Evolutionary conservation across 1,140 invertebrate genomes (phyloP).

Genomic region (Ceratitis capitata): DNA sequence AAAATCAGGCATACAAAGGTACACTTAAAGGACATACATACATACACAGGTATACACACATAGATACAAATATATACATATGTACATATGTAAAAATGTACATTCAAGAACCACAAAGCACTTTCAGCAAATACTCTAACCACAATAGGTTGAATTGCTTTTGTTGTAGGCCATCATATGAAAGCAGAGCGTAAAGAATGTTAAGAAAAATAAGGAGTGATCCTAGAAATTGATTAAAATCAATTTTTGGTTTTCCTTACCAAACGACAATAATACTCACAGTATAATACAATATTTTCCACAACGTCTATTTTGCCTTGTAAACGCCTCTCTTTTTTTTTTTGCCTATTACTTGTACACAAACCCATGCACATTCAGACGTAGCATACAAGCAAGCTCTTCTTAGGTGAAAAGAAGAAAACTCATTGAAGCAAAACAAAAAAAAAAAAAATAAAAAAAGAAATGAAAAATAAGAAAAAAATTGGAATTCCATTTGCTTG

Average conservation of each 20-base stretch:
- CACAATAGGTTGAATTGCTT: not conserved
- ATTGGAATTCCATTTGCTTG: constrained; percentile 19
- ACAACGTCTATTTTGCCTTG: not conserved
- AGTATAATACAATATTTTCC: not conserved
- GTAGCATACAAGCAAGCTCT: not conserved
- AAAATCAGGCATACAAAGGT: not conserved
- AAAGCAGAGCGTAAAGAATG: not conserved
- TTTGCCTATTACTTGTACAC: not conserved
- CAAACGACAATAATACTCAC: not conserved
- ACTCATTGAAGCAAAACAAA: not conserved
- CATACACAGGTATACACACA: no score
- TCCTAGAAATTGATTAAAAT: constrained; percentile 38
- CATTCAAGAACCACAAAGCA: not conserved
- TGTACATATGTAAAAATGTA: no score
- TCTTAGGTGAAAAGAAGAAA: not conserved
- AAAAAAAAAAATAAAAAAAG: no score
- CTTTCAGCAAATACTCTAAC: constrained; percentile 16
- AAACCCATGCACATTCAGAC: no score
- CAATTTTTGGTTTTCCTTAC: constrained; percentile 34
- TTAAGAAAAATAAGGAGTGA: not conserved
- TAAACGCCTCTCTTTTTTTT: constrained; percentile 6
- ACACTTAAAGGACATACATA: no score
- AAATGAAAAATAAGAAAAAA: no score
- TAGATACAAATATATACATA: no score
- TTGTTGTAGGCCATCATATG: not conserved